These are phyloP conservation scores for Notodonta ziczac DNA, from an alignment of 2,888 invertebrate species.

Conservation along the genomic window DNA sequence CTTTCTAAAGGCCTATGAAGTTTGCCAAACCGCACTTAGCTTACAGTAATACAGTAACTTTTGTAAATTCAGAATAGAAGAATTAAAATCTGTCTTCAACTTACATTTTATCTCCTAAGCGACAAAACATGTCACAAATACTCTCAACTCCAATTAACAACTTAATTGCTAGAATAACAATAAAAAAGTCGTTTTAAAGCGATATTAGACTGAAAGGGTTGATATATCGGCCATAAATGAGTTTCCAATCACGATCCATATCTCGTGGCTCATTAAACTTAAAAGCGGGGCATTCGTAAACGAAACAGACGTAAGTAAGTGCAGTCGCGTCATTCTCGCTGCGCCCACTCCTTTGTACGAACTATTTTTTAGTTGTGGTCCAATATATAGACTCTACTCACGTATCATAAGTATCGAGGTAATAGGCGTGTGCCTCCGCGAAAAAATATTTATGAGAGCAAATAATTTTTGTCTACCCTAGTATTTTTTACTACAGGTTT, in stretches of 20 bases:
- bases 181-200: slow-evolving; percentile 23
- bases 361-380: slow-evolving; percentile 53
- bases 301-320: slow-evolving; percentile 76
- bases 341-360: slow-evolving; percentile 79
- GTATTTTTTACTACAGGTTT: no score
- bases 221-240: slow-evolving; percentile 41
- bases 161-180: slow-evolving; percentile 27
- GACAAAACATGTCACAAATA: slow-evolving; percentile 18
- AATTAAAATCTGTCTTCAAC: background rate
- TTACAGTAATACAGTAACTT: no score
- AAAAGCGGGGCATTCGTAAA: slow-evolving; percentile 65
- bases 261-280: slow-evolving; percentile 68
- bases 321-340: slow-evolving; percentile 71
- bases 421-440: no score
- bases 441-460: no score
- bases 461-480: no score
- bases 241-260: slow-evolving; percentile 56
- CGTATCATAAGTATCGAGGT: background rate
- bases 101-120: background rate
- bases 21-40: no score
- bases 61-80: background rate
- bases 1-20: no score
- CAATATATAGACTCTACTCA: slow-evolving; percentile 34
- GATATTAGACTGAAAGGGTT: slow-evolving; percentile 27
- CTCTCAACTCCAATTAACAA: slow-evolving; percentile 17